Conservation (phyloP, 2,888 invertebrate genomes). For the Tachina fera region DNA sequence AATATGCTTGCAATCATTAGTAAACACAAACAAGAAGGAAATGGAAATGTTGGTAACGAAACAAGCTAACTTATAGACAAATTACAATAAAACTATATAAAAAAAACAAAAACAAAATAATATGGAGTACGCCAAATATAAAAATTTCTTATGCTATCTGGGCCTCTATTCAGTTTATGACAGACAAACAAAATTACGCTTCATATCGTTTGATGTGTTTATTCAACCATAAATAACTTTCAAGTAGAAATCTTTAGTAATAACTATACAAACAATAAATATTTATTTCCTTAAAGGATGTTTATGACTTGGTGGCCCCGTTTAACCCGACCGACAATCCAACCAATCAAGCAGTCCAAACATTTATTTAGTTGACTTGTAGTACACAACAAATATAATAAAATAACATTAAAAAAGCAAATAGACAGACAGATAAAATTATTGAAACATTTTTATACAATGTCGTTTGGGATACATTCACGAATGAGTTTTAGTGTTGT, state of each 20-base stretch:
- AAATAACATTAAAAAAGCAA: conserved; percentile 34
- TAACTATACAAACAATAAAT: conserved; percentile 12
- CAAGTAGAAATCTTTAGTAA: conserved; percentile 33
- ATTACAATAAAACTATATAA: background rate
- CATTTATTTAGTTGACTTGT: conserved; percentile 5
- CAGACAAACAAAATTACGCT: conserved; percentile 18
- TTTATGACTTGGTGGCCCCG: conserved; percentile 30
- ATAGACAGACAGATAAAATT: conserved; percentile 12
- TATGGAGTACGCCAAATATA: conserved; percentile 4
- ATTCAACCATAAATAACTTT: conserved; percentile 49
- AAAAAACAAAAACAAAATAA: background rate
- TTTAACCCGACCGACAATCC: conserved; percentile 20
- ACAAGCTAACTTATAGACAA: conserved; percentile 6
- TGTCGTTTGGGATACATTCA: background rate
- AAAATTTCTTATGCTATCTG: conserved; percentile 7
- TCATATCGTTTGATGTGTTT: conserved; percentile 5
- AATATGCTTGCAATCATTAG: background rate
- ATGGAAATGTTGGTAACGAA: conserved; percentile 6
- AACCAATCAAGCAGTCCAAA: conserved; percentile 32
- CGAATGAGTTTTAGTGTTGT: no score
- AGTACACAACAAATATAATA: conserved; percentile 31
- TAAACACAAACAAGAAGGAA: background rate
- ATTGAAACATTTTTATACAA: background rate
- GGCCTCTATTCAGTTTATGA: background rate
- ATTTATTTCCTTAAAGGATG: conserved; percentile 51